phyloP scores from a whole-genome alignment of 2,113 vertebrate genomes.

The Poecile atricapillus region DNA sequence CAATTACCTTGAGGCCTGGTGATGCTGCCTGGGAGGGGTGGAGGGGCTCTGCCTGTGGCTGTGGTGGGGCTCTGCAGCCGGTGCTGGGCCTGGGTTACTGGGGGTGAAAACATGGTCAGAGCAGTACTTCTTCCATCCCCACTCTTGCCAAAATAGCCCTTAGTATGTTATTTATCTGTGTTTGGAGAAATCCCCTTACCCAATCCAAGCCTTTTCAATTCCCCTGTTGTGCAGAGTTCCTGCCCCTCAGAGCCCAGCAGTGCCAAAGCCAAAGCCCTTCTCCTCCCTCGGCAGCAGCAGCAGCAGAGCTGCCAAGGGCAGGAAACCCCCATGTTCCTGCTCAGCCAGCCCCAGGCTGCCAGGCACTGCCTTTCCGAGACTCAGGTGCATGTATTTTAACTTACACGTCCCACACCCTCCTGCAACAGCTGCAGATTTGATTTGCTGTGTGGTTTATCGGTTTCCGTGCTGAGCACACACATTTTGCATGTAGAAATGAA shows the following conservation, averaged over 20 bases:
- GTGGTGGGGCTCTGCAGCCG: neutral
- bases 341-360: neutral
- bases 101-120: neutral
- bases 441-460: neutral
- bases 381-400: neutral
- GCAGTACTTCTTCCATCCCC: neutral
- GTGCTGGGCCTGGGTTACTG: neutral
- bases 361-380: rapidly evolving
- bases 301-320: neutral
- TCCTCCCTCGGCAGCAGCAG: neutral
- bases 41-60: neutral
- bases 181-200: neutral
- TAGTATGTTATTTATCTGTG: rapidly evolving
- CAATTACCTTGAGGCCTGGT: rapidly evolving
- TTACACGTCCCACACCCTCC: neutral
- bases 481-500: neutral
- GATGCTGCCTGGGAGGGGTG: neutral
- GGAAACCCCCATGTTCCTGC: rapidly evolving
- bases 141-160: neutral
- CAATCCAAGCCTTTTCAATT: rapidly evolving
- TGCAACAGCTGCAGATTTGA: neutral
- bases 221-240: neutral
- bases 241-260: neutral
- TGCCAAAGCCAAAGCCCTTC: neutral
- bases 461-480: neutral